Conservation (phyloP, 2,797 vertebrate species). For the Antrozous pallidus region DNA sequence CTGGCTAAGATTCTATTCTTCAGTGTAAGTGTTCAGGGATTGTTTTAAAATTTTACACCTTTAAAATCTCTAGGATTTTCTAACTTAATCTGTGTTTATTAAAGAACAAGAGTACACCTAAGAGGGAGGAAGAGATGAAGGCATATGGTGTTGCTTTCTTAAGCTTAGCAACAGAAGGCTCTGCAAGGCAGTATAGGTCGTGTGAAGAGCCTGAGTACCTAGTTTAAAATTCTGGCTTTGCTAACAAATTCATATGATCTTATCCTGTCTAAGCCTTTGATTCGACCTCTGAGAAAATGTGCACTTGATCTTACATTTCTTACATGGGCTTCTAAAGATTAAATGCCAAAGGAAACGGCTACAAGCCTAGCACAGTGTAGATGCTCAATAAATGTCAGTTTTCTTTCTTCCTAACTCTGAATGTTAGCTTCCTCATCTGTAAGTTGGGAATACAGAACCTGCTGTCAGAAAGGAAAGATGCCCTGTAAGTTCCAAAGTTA, state of each 20-base stretch:
- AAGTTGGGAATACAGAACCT: background rate
- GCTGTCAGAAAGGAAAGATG: background rate
- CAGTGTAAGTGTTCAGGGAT: constrained; percentile 40
- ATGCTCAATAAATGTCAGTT: background rate
- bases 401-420: background rate
- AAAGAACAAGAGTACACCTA: constrained; percentile 53
- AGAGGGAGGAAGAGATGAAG: constrained; percentile 14
- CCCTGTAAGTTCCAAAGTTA: background rate
- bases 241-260: background rate
- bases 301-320: background rate
- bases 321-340: background rate
- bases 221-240: constrained; percentile 34
- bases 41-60: constrained; percentile 57
- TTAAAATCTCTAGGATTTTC: constrained; percentile 67
- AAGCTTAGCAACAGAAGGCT: constrained; percentile 36
- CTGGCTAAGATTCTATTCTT: background rate
- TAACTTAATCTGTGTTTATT: constrained; percentile 56
- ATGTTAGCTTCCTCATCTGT: background rate
- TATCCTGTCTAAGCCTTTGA: background rate
- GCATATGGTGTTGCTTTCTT: constrained; percentile 69
- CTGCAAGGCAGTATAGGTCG: constrained; percentile 25
- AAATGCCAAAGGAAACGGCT: background rate
- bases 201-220: constrained; percentile 57
- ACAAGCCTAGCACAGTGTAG: background rate
- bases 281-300: background rate